Conservation (phyloP, 2,113 vertebrate genomes). For the Genyomyrus donnyi region DNA sequence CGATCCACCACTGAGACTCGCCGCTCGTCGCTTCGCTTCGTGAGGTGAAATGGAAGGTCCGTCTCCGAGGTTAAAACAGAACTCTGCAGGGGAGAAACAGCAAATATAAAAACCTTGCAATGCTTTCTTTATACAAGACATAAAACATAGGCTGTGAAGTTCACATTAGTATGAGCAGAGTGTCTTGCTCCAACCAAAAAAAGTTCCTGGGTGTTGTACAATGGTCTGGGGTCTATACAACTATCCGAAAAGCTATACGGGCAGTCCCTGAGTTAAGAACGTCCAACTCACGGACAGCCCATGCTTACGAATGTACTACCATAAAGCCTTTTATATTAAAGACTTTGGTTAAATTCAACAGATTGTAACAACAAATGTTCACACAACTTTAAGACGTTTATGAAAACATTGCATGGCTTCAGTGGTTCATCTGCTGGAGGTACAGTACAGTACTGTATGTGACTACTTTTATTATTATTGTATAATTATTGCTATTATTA, state of each 20-base stretch:
- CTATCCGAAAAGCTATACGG: background rate
- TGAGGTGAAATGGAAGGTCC: background rate
- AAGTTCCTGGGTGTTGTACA: background rate
- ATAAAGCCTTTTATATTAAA: background rate
- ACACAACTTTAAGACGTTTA: background rate
- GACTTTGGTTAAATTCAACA: background rate
- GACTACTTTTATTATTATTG: background rate
- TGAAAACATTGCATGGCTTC: background rate
- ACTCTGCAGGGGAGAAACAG: background rate
- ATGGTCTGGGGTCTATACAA: background rate
- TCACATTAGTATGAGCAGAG: background rate
- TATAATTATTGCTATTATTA: background rate
- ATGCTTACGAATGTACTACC: background rate
- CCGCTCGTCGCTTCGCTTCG: background rate
- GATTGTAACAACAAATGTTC: background rate
- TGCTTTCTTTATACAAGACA: background rate
- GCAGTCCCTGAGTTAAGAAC: background rate
- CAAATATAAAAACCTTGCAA: background rate
- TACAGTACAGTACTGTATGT: background rate
- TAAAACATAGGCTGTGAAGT: background rate
- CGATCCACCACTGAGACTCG: background rate
- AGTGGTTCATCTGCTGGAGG: background rate
- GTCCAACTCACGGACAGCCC: background rate
- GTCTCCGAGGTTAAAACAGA: background rate
- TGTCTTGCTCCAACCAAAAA: background rate